Evolutionary conservation across 2,113 vertebrate species (phyloP).

Genomic region (Apodemus sylvaticus): DNA sequence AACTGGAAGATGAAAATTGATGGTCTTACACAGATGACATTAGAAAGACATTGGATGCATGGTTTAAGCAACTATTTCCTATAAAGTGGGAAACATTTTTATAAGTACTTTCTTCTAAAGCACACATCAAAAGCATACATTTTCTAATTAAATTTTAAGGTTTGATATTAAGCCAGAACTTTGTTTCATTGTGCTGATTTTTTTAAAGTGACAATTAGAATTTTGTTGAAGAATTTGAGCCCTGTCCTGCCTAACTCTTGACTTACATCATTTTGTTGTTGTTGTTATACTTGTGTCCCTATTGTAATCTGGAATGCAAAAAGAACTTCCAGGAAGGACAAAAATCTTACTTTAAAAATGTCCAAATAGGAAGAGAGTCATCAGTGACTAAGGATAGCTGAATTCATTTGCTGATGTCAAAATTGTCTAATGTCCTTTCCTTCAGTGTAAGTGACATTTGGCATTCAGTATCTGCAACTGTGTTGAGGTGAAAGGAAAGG

Average conservation of each 20-base stretch:
- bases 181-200: conserved; percentile 21
- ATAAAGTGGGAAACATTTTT: conserved; percentile 35
- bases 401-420: conserved; percentile 77
- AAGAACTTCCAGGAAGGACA: conserved; percentile 89
- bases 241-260: conserved; percentile 85
- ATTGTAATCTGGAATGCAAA: conserved; percentile 89
- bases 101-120: conserved; percentile 26
- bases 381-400: conserved; percentile 80
- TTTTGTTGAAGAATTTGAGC: conserved; percentile 81
- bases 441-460: conserved; percentile 76
- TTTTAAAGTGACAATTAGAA: conserved; percentile 33
- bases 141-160: conserved; percentile 50
- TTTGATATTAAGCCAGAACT: conserved; percentile 38
- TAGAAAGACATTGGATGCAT: conserved; percentile 45
- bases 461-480: conserved; percentile 70
- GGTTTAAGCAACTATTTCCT: conserved; percentile 40
- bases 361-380: conserved; percentile 81
- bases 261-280: conserved; percentile 85
- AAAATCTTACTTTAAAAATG: conserved; percentile 83
- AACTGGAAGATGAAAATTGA: conserved; percentile 54
- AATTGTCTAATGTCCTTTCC: conserved; percentile 78
- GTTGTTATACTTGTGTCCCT: conserved; percentile 85
- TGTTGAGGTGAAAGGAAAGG: conserved; percentile 84
- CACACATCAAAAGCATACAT: conserved; percentile 19
- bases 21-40: neutral